A percentile compares a stretch with the other conserved stretches of the same genome.
Conservation (phyloP, 2,113 vertebrate genomes). For the Erpornis zantholeuca region DNA sequence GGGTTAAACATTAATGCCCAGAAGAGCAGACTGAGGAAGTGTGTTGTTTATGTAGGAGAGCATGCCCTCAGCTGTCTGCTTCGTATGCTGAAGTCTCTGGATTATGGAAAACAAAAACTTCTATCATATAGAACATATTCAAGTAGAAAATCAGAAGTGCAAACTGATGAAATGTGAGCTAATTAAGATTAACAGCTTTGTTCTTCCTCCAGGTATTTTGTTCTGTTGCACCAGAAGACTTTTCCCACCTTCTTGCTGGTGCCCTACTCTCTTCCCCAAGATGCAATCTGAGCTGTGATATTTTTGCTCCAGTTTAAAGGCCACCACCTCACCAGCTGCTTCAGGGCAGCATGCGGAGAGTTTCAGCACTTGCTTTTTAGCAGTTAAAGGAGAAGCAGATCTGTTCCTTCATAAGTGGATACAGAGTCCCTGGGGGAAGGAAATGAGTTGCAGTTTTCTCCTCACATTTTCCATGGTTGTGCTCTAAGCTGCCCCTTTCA, state of each 20-base stretch:
- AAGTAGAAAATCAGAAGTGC: neutral
- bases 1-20: neutral
- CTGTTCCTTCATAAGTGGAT: neutral
- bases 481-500: neutral
- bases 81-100: neutral
- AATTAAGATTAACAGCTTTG: constrained; percentile 4
- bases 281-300: neutral
- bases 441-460: neutral
- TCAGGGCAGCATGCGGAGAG: neutral
- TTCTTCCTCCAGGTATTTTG: neutral
- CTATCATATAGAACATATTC: neutral
- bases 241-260: neutral
- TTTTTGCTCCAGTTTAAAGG: neutral
- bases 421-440: neutral
- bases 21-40: neutral
- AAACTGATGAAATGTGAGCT: neutral
- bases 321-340: neutral
- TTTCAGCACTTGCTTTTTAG: neutral
- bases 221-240: neutral
- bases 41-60: neutral
- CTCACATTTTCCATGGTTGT: neutral
- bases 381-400: neutral
- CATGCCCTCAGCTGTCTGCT: neutral
- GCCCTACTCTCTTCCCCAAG: neutral
- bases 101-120: neutral